Evolutionary conservation across 1,140 invertebrate genomes (phyloP).

Genomic region (Lutraria rhynchaena): DNA sequence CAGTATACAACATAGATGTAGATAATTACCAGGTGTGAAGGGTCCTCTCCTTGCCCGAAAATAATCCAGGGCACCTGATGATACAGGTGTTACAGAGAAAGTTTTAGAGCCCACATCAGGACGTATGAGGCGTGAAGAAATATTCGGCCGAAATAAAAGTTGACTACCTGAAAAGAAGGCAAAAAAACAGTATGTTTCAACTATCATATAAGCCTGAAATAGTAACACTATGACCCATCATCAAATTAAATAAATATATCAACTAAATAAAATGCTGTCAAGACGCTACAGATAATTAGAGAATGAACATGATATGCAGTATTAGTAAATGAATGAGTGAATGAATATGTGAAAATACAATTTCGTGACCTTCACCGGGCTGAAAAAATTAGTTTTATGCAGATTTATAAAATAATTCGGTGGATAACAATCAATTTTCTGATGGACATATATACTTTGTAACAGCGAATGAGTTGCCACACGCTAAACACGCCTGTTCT

Average conservation of each 20-base stretch:
- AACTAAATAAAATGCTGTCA: not conserved
- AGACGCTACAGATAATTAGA: not conserved
- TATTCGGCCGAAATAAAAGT: conserved; percentile 17
- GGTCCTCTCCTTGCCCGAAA: conserved; percentile 75
- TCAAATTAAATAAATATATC: too few species aligned
- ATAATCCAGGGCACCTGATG: conserved; percentile 61
- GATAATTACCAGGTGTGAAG: conserved; percentile 73
- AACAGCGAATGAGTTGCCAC: not conserved
- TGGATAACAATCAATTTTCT: not conserved
- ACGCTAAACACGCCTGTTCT: too few species aligned
- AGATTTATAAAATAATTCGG: not conserved
- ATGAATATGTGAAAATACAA: not conserved
- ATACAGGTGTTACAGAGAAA: conserved; percentile 54
- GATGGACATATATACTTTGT: not conserved
- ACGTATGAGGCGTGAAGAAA: conserved; percentile 14
- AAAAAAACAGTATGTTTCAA: too few species aligned
- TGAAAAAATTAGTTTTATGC: not conserved
- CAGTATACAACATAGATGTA: not conserved
- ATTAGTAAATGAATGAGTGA: not conserved
- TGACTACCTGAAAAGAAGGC: conserved; percentile 51
- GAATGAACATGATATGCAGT: too few species aligned
- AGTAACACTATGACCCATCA: too few species aligned
- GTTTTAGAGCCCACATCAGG: conserved; percentile 56
- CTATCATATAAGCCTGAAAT: too few species aligned
- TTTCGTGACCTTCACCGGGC: not conserved